A percentile compares a stretch with the other conserved stretches of the same genome.
Conservation (phyloP, 30 jellyfish, hydroid and myxozoan species). For the Hydractinia symbiolongicarpus region DNA sequence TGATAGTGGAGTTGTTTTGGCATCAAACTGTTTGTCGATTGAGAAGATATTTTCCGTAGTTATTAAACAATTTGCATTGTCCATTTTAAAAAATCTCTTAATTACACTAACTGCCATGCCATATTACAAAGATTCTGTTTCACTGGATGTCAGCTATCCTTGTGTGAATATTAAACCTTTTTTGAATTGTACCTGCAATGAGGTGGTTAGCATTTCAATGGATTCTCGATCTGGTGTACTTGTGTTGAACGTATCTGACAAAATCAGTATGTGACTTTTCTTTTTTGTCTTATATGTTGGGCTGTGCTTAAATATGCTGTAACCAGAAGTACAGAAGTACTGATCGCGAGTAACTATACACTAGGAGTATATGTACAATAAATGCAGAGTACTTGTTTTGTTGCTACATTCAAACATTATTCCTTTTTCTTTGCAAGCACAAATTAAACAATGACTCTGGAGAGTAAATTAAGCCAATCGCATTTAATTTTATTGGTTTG, state of each 20-base stretch:
- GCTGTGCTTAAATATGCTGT: too few species aligned
- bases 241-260: conserved; percentile 8
- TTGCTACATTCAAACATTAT: too few species aligned
- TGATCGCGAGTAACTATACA: too few species aligned
- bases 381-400: too few species aligned
- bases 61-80: not conserved
- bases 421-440: too few species aligned
- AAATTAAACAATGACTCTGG: too few species aligned
- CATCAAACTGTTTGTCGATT: conserved; percentile 7
- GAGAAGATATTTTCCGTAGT: conserved; percentile 10
- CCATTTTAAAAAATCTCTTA: not conserved
- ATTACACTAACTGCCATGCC: not conserved
- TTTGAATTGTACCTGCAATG: conserved; percentile 48
- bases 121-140: not conserved
- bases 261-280: not conserved
- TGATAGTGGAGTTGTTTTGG: conserved; percentile 1
- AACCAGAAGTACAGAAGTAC: too few species aligned
- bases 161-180: conserved; percentile 58
- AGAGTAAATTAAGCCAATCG: too few species aligned
- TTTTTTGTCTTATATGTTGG: not conserved
- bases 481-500: too few species aligned
- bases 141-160: conserved; percentile 21
- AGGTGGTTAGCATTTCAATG: conserved; percentile 35
- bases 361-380: too few species aligned
- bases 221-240: conserved; percentile 62